These are phyloP conservation scores for Drosophila lini DNA, from an alignment of 1,140 invertebrate genomes.

Conservation along the genomic window DNA sequence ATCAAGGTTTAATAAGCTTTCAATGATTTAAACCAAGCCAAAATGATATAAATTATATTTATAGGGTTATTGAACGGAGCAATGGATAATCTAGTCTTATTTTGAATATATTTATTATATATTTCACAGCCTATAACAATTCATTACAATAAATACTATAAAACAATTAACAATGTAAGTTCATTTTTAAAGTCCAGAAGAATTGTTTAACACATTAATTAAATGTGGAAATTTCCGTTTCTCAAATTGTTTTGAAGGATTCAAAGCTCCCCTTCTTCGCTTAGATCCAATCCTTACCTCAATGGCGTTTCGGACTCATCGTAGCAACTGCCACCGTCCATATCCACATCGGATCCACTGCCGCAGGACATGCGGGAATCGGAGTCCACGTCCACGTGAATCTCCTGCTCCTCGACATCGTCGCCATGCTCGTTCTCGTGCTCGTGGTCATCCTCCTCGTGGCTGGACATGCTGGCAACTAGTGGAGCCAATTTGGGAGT, in stretches of 20 bases:
- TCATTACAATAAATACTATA: too few relatives aligned
- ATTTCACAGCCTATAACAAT: background rate
- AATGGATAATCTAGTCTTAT: background rate
- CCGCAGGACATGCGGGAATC: constrained; percentile 87
- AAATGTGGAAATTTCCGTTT: background rate
- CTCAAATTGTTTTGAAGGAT: background rate
- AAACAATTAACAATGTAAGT: too few relatives aligned
- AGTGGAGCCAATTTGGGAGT: constrained; percentile 70
- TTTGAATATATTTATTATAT: background rate
- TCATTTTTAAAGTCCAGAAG: too few relatives aligned
- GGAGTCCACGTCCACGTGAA: constrained; percentile 86
- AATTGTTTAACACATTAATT: too few relatives aligned
- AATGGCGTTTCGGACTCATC: constrained; percentile 83
- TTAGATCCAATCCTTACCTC: constrained; percentile 54
- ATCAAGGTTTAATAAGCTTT: constrained; percentile 4
- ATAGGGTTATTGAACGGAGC: background rate
- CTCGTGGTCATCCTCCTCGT: constrained; percentile 84
- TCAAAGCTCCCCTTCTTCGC: too few relatives aligned
- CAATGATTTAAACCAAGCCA: background rate
- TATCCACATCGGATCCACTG: constrained; percentile 85
- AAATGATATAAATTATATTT: background rate
- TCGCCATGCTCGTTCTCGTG: constrained; percentile 74
- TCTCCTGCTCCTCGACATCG: constrained; percentile 87
- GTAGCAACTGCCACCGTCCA: constrained; percentile 84
- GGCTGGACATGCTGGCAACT: constrained; percentile 78